These are phyloP conservation scores for Bergia sp. DNA, from an alignment of 92 coral and sea anemone genomes.

Conservation along the genomic window DNA sequence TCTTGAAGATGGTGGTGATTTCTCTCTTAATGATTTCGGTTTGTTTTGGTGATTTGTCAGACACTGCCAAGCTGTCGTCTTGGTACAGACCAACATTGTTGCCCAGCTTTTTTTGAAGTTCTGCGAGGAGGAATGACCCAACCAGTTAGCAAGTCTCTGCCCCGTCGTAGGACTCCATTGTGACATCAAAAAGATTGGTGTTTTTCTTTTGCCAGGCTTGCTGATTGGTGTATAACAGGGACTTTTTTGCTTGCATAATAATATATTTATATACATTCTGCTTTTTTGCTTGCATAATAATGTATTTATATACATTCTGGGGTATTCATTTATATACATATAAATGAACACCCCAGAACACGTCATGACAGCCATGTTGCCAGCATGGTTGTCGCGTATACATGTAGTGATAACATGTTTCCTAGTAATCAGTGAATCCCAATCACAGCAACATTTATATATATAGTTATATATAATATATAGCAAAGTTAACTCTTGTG, in stretches of 20 bases:
- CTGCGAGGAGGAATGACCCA: slow-evolving; percentile 33
- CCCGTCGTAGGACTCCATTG: too few relatives aligned
- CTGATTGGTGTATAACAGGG: slow-evolving; percentile 20
- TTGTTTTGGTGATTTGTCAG: slow-evolving; percentile 17
- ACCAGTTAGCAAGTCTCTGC: slow-evolving; percentile 44
- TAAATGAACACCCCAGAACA: too few relatives aligned
- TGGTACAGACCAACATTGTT: slow-evolving; percentile 34
- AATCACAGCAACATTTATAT: too few relatives aligned
- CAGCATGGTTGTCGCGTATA: too few relatives aligned
- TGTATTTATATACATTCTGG: too few relatives aligned
- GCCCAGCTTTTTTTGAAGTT: slow-evolving; percentile 35
- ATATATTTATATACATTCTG: too few relatives aligned
- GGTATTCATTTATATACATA: too few relatives aligned
- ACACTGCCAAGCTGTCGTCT: slow-evolving; percentile 13
- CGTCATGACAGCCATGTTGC: too few relatives aligned
- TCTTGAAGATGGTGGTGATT: slow-evolving; percentile 15
- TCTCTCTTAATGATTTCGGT: slow-evolving; percentile 21
- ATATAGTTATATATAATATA: too few relatives aligned
- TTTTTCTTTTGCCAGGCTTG: slow-evolving; percentile 22
- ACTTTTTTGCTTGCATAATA: slow-evolving; percentile 36
- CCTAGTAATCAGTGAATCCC: too few relatives aligned
- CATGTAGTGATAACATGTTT: too few relatives aligned
- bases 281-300: slow-evolving; percentile 39
- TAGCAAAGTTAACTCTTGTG: too few relatives aligned
- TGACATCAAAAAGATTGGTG: slow-evolving; percentile 32